Base-by-base conservation (phyloP, 1,140 invertebrate species). In the Drosophila kohkoa region DNA sequence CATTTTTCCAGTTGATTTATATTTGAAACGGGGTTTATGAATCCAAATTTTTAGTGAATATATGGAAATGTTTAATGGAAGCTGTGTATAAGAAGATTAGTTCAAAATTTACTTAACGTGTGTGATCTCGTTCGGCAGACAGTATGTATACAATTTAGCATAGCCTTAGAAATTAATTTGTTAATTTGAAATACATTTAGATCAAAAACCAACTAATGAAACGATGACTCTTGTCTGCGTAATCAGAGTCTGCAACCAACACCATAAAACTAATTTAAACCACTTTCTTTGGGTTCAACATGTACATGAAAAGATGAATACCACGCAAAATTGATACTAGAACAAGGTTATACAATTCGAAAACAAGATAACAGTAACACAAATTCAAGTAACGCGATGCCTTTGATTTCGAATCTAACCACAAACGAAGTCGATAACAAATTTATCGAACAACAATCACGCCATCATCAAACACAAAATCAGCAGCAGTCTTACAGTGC, bases 401-500 rank as follows among this genome's bases (percentile, higher is more conserved):
- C n/a, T 13, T 43, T n/a, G n/a, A 3, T 4, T 43, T 43, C n/a
- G 13, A 13, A 11, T 5, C n/a, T 43, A 6, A 13, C 41, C 41
- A 13, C 13, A 13, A 43, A 43, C 5, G 41, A 6, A 43, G 41
- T 11, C n/a, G 41, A 43, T n/a, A 43, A 13, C 13, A 43, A 43
- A 43, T 43, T 43, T 43, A 4, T 43, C 2, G 16, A 49, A 10
- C 48, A 49, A 25, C 48, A 49, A 8, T 5, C 5, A 3, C 45
- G 8, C 2, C 15, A 48, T 16, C 45, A 16, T 6, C 5, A 54
- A 41, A 25, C 55, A 5, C 75, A 79, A n/a, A 51, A 57, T n/a
- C 65, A 66, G 13, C 28, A 64, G 13, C 75, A 67, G 13, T 32
- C 57, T 2, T 75, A 79, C 41, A 59, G 46, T 20, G 67, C 54